phyloP scores from a whole-genome alignment of 2,113 vertebrate species.

The Lonchura striata region DNA sequence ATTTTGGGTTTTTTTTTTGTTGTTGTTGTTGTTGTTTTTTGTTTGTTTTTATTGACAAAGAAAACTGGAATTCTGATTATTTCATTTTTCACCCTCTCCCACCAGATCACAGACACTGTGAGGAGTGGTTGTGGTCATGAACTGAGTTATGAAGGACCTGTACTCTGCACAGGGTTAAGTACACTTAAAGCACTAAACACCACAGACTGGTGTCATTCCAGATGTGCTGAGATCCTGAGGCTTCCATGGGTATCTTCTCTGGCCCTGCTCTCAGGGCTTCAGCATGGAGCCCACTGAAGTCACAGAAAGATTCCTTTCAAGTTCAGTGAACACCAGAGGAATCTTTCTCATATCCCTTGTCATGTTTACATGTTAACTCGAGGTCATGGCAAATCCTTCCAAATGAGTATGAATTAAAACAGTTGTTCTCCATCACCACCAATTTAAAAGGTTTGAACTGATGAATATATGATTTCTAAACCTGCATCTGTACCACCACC shows the following conservation, averaged over 20 bases:
- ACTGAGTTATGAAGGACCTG: neutral
- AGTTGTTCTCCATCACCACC: constrained; percentile 41
- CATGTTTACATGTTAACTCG: constrained; percentile 29
- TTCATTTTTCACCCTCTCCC: neutral
- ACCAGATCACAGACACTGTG: neutral
- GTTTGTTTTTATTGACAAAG: neutral
- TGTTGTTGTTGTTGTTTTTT: neutral
- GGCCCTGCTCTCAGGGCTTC: neutral
- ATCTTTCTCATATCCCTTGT: constrained; percentile 3
- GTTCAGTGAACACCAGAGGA: neutral
- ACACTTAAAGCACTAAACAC: neutral
- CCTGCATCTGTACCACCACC: constrained; percentile 16
- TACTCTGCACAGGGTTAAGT: neutral
- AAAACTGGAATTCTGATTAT: neutral
- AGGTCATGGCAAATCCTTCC: constrained; percentile 25
- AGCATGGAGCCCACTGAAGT: neutral
- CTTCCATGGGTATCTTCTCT: neutral
- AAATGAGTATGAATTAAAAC: constrained; percentile 31
- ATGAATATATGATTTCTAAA: neutral
- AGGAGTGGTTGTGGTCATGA: neutral
- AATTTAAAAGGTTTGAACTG: constrained; percentile 50
- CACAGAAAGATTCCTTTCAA: neutral
- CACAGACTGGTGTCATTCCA: neutral
- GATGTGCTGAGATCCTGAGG: neutral
- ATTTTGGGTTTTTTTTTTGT: neutral